These are phyloP conservation scores for Thymelicus sylvestris DNA, from an alignment of 2,888 invertebrate species.

Conservation along the genomic window DNA sequence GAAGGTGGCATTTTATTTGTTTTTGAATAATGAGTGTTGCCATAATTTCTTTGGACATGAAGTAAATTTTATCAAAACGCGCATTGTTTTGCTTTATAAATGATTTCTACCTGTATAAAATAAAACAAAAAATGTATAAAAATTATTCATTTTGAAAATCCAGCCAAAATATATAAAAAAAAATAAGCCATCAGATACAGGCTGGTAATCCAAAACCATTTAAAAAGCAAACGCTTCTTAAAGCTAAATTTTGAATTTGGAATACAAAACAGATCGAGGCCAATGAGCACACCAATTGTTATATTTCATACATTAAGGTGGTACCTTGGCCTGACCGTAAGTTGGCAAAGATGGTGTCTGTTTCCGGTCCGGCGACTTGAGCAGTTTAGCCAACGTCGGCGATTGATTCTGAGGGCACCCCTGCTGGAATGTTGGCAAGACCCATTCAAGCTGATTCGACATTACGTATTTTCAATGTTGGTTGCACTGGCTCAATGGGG, in stretches of 20 bases:
- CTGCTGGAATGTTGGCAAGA: slow-evolving; percentile 83
- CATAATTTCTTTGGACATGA: slow-evolving; percentile 52
- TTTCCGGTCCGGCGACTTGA: slow-evolving; percentile 87
- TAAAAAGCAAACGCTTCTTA: slow-evolving; percentile 51
- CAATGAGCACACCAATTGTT: slow-evolving; percentile 80
- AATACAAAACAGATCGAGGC: slow-evolving; percentile 66
- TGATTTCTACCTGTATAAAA: slow-evolving; percentile 20
- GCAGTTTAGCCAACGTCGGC: slow-evolving; percentile 91
- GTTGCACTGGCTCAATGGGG: slow-evolving; percentile 44
- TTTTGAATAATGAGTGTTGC: slow-evolving; percentile 72
- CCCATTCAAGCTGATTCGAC: slow-evolving; percentile 73
- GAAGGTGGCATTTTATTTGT: slow-evolving; percentile 58
- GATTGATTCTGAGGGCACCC: slow-evolving; percentile 87
- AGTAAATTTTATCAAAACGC: slow-evolving; percentile 17
- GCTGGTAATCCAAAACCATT: slow-evolving; percentile 44
- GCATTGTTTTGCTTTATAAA: slow-evolving; percentile 40
- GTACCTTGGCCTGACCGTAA: slow-evolving; percentile 85
- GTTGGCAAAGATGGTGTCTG: slow-evolving; percentile 76
- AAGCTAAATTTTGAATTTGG: slow-evolving; percentile 81
- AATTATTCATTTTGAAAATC: not conserved
- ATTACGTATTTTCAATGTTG: slow-evolving; percentile 48
- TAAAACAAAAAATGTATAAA: not conserved
- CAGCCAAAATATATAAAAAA: no score
- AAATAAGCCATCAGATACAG: slow-evolving; percentile 15
- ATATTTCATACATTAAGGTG: slow-evolving; percentile 64